Conservation (phyloP, 2,113 vertebrate species). For the Suncus etruscus region DNA sequence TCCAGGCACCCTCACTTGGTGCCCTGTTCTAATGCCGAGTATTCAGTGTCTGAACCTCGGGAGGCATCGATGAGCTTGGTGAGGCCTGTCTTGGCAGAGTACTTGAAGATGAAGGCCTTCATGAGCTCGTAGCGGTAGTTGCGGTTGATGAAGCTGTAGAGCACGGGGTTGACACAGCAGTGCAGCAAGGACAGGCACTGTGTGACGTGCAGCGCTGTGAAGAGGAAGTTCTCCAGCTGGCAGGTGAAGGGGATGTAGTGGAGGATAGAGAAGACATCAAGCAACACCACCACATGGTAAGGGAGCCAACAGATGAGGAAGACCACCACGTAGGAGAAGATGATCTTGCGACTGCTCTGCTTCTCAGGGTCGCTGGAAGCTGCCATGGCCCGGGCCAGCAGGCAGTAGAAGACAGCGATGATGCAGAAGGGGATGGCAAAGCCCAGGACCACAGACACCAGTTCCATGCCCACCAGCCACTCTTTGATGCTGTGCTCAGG, state of each 20-base stretch:
- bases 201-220: constrained; percentile 90
- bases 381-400: constrained; percentile 88
- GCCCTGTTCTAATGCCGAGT: constrained; percentile 92
- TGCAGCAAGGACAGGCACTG: constrained; percentile 94
- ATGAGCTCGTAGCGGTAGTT: constrained; percentile 95
- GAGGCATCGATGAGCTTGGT: constrained; percentile 93
- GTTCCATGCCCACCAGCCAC: constrained; percentile 93
- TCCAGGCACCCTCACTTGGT: constrained; percentile 81
- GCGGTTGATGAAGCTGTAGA: constrained; percentile 94
- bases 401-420: constrained; percentile 91
- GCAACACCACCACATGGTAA: constrained; percentile 90
- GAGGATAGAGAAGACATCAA: constrained; percentile 92
- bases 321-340: constrained; percentile 93
- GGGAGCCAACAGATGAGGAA: constrained; percentile 96
- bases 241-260: constrained; percentile 92
- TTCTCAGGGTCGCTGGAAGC: constrained; percentile 90
- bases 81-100: constrained; percentile 94
- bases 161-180: constrained; percentile 94
- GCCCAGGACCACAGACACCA: constrained; percentile 91
- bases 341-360: constrained; percentile 89
- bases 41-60: constrained; percentile 90
- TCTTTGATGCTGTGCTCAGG: constrained; percentile 89
- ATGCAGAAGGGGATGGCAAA: constrained; percentile 93
- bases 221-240: constrained; percentile 91
- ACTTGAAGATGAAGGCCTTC: constrained; percentile 96